These are phyloP conservation scores for Barypeithes pellucidus DNA, from an alignment of 2,888 invertebrate genomes.

Conservation along the genomic window DNA sequence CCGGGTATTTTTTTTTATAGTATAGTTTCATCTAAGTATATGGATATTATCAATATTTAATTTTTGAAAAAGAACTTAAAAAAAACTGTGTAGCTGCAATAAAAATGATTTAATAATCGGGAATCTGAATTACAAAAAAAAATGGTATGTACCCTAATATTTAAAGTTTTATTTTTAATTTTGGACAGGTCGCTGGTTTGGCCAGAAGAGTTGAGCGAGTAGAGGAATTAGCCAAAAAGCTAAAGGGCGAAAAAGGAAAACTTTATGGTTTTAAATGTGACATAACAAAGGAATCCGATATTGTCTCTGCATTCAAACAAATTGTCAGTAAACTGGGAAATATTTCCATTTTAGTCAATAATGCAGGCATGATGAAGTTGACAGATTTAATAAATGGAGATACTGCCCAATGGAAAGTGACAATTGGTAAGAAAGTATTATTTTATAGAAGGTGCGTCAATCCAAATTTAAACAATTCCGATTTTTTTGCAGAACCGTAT, in stretches of 20 bases:
- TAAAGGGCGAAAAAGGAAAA: conserved; percentile 56
- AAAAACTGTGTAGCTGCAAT: too few species aligned
- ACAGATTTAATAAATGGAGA: conserved; percentile 36
- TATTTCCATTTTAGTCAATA: conserved; percentile 58
- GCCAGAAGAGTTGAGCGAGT: conserved; percentile 59
- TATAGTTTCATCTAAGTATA: too few species aligned
- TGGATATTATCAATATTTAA: too few species aligned
- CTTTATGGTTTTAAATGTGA: conserved; percentile 61
- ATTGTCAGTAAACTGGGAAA: conserved; percentile 55
- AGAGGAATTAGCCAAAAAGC: conserved; percentile 54
- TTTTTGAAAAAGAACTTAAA: too few species aligned
- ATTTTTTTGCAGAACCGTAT: too few species aligned
- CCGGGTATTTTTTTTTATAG: too few species aligned
- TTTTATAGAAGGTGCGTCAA: too few species aligned
- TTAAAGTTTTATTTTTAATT: too few species aligned
- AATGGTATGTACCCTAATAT: too few species aligned
- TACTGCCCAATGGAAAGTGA: conserved; percentile 32
- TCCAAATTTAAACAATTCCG: too few species aligned
- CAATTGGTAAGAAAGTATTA: conserved; percentile 38
- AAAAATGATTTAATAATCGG: too few species aligned
- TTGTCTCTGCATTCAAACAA: conserved; percentile 64
- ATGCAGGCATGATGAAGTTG: conserved; percentile 35
- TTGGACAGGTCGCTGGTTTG: conserved; percentile 59
- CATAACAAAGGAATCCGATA: conserved; percentile 64
- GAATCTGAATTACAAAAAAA: too few species aligned